Percentiles rank a stretch among this genome's conserved stretches.
These are phyloP conservation scores for Urocynchramus pylzowi DNA, from an alignment of 2,113 vertebrate species.

Conservation along the genomic window DNA sequence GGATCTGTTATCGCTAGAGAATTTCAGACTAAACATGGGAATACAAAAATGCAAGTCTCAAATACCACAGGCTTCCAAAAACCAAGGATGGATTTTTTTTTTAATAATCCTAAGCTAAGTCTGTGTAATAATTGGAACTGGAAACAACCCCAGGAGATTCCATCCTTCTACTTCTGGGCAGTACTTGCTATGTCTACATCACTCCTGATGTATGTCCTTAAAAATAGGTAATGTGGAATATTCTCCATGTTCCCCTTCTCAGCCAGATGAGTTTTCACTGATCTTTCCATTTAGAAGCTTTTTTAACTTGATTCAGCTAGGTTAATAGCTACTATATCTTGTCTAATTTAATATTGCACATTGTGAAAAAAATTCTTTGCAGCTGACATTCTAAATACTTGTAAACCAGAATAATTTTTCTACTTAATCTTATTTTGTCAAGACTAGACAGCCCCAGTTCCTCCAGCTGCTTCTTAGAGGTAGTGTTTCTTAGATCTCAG, in stretches of 20 bases:
- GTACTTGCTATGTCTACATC: neutral
- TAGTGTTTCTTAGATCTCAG: neutral
- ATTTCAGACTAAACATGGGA: neutral
- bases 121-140: neutral
- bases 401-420: neutral
- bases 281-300: neutral
- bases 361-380: neutral
- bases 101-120: neutral
- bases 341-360: rapidly evolving
- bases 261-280: neutral
- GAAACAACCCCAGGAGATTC: neutral
- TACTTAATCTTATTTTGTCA: neutral
- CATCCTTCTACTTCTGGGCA: neutral
- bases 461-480: neutral
- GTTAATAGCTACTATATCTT: neutral
- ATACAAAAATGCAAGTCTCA: neutral
- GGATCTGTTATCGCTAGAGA: neutral
- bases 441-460: neutral
- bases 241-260: neutral
- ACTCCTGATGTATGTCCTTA: neutral
- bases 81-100: neutral
- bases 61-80: neutral
- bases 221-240: neutral
- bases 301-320: neutral
- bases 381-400: neutral